Percentiles rank a stretch among this genome's conserved stretches.
Evolutionary conservation across 2,113 vertebrate genomes (phyloP).

Genomic region (Hylia prasina): DNA sequence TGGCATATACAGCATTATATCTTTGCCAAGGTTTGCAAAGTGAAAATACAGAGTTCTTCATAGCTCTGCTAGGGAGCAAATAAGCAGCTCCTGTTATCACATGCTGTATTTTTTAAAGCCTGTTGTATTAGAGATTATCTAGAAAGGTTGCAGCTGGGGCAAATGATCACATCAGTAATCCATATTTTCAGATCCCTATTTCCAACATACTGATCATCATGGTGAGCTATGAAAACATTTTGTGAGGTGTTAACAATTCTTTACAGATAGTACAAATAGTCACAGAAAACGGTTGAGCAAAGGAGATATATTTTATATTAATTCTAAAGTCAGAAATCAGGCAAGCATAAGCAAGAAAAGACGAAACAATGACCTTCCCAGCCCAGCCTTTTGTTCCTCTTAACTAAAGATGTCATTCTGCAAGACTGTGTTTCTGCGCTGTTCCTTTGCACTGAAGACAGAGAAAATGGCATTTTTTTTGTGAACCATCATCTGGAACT

Average conservation of each 20-base stretch:
- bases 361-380: background rate
- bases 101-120: slow-evolving; percentile 11
- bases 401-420: background rate
- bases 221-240: background rate
- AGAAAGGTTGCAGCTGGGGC: background rate
- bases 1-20: slow-evolving; percentile 30
- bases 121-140: slow-evolving; percentile 29
- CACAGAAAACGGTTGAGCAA: background rate
- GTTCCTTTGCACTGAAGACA: background rate
- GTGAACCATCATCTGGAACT: background rate
- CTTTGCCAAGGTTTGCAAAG: slow-evolving; percentile 55
- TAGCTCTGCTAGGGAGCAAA: slow-evolving; percentile 32
- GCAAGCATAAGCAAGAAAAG: background rate
- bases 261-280: background rate
- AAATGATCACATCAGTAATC: slow-evolving; percentile 22
- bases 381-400: background rate
- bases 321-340: background rate
- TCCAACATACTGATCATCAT: background rate
- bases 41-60: slow-evolving; percentile 37
- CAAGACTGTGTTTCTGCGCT: background rate
- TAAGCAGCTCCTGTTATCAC: slow-evolving; percentile 27
- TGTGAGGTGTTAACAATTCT: background rate
- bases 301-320: background rate
- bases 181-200: background rate
- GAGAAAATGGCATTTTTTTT: background rate